Evolutionary conservation across 2,797 vertebrate species (phyloP), one percentile per base, ranked within the genome.

Genomic region (Sebastolobus altivelis): DNA sequence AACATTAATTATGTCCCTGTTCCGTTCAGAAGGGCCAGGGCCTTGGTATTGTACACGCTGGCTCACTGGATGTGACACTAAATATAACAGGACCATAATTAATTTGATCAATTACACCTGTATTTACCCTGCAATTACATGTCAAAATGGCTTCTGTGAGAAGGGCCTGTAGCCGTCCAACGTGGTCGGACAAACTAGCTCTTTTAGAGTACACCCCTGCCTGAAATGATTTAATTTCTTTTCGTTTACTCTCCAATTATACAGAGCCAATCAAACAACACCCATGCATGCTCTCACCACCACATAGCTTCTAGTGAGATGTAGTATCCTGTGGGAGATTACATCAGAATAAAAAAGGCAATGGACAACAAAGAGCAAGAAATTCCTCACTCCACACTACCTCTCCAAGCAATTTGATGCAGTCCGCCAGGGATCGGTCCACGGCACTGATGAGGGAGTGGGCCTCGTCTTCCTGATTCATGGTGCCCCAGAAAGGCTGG

Each of bases 401-500:
- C 97, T 97, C 90, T 31, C 94, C 88, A 1, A 95, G 63, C 16
- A 97, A 90, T 67, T 95, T 89, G 83, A 97, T 92, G 83, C 97
- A 99, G 61, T 98, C 96, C 0, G 89, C 90, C 68, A 98, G 90
- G 2, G 96, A 89, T 29, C 33, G 70, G 63, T 96, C 91, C 18
- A 97, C 95, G 27, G 93, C 95, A 1, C 8, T 85, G 71, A 95
- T 93, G 8, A 97, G 87, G 55, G 84, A 87, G 1, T 79, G 80
- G 35, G 95, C 93, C 10, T 96, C 93, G 0, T 97, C 96, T 43
- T 97, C 95, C 31, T 94, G 90, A 60, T 95, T 94, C 63, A 95
- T 89, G 18, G 87, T 63, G 0, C 89, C 87, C 94, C 95, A 96
- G 91, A 95, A 96, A 8, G 95, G 93, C 38, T 88, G 86, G 14